phyloP scores from a whole-genome alignment of 1,140 invertebrate species.

The Leptoteleia sp. region DNA sequence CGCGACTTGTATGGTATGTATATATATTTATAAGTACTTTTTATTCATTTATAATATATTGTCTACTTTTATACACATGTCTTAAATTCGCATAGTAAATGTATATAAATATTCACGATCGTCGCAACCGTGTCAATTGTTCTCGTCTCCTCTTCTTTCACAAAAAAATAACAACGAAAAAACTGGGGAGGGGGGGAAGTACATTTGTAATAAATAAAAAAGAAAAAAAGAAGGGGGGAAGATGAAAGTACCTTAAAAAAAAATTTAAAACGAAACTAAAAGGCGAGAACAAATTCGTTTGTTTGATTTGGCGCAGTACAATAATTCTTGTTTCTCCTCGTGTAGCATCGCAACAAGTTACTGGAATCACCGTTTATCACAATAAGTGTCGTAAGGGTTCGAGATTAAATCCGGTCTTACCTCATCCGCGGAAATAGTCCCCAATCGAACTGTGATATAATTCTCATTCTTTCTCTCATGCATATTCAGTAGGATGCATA shows the following conservation, averaged over 20 bases:
- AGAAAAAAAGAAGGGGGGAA: background rate
- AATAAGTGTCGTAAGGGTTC: conserved; percentile 35
- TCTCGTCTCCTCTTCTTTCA: conserved; percentile 13
- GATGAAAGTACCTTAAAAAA: no score
- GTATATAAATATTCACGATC: conserved; percentile 51
- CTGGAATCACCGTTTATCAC: conserved; percentile 40
- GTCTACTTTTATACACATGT: conserved; percentile 56
- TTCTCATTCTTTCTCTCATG: no score
- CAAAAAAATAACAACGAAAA: conserved; percentile 11
- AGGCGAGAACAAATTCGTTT: conserved; percentile 2
- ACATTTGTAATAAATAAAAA: conserved; percentile 9
- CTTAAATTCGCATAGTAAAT: conserved; percentile 48
- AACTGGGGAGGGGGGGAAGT: no score
- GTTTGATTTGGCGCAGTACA: conserved; percentile 39
- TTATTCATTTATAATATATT: conserved; percentile 45
- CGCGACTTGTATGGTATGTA: conserved; percentile 21
- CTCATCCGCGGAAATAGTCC: no score
- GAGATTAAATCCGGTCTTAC: no score
- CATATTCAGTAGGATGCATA: no score
- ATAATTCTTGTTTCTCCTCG: conserved; percentile 9
- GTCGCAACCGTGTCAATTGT: conserved; percentile 37
- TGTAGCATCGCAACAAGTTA: conserved; percentile 2
- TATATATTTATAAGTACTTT: conserved; percentile 12
- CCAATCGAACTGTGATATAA: no score
- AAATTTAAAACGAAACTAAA: no score